Evolutionary conservation across 2,888 invertebrate species (phyloP).

Genomic region (Phytoseiulus persimilis): DNA sequence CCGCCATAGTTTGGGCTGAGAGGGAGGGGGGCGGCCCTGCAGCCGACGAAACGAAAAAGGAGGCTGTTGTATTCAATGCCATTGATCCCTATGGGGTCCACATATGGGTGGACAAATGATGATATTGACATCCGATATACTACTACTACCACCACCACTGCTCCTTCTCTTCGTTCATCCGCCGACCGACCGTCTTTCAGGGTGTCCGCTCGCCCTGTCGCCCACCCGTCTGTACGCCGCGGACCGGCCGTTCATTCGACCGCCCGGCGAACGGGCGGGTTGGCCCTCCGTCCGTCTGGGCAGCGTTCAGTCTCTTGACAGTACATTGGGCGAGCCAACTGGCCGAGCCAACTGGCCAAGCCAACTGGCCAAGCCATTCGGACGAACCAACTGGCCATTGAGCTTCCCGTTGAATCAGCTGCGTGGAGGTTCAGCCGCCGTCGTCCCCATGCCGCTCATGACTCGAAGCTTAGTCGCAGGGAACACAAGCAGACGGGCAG

Average conservation of each 20-base stretch:
- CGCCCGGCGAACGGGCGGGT: no score
- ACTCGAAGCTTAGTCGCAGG: not conserved
- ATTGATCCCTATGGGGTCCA: not conserved
- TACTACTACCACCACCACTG: not conserved
- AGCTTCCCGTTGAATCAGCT: not conserved
- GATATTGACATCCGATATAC: not conserved
- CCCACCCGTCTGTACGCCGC: not conserved
- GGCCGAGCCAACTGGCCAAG: no score
- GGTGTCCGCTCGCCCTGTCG: not conserved
- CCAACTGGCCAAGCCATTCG: no score
- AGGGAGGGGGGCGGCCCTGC: no score
- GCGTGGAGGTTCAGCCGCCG: not conserved
- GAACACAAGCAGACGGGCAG: not conserved
- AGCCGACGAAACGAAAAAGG: not conserved
- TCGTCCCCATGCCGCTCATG: not conserved
- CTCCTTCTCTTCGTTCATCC: not conserved
- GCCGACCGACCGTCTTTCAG: not conserved
- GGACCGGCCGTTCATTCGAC: not conserved
- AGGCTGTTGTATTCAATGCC: not conserved
- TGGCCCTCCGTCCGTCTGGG: no score
- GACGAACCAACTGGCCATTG: not conserved
- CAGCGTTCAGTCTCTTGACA: no score
- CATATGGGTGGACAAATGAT: not conserved
- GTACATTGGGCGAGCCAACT: no score
- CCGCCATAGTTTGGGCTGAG: not conserved